Conservation (phyloP, 2,888 invertebrate genomes). For the Tinea pellionella region DNA sequence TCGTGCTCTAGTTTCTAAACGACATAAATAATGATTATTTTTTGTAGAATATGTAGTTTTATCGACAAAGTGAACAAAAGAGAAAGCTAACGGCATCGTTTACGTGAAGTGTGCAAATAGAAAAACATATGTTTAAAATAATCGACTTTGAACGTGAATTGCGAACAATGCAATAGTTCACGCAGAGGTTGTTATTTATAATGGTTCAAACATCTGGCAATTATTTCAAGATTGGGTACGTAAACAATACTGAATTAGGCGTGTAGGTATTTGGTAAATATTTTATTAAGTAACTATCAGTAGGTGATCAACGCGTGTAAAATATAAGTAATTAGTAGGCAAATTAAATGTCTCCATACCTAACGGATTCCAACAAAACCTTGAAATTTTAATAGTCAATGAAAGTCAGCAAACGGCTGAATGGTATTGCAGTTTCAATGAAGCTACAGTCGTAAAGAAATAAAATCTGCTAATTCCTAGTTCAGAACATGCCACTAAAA, state of each 20-base stretch:
- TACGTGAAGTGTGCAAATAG: not conserved
- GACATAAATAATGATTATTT: not conserved
- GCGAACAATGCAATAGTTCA: slow-evolving; percentile 36
- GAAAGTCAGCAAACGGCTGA: not conserved
- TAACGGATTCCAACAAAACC: not conserved
- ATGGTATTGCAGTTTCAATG: not conserved
- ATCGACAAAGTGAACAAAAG: not conserved
- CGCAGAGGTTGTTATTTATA: slow-evolving; percentile 43
- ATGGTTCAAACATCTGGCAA: slow-evolving; percentile 27
- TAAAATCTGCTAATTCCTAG: not conserved
- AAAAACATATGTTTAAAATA: slow-evolving; percentile 36
- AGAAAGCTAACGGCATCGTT: not conserved
- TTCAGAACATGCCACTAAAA: too few species aligned
- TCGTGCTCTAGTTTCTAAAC: not conserved
- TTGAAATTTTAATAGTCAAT: not conserved
- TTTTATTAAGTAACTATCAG: not conserved
- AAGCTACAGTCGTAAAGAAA: not conserved
- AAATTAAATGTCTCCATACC: not conserved
- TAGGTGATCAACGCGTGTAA: too few species aligned
- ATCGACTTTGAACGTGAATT: slow-evolving; percentile 58
- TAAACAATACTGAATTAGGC: not conserved
- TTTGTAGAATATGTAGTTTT: not conserved
- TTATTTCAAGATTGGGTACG: not conserved
- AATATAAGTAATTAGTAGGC: too few species aligned
- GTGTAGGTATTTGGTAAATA: not conserved